phyloP scores from a whole-genome alignment of 1,140 invertebrate genomes.

The Palaemon carinicauda region DNA sequence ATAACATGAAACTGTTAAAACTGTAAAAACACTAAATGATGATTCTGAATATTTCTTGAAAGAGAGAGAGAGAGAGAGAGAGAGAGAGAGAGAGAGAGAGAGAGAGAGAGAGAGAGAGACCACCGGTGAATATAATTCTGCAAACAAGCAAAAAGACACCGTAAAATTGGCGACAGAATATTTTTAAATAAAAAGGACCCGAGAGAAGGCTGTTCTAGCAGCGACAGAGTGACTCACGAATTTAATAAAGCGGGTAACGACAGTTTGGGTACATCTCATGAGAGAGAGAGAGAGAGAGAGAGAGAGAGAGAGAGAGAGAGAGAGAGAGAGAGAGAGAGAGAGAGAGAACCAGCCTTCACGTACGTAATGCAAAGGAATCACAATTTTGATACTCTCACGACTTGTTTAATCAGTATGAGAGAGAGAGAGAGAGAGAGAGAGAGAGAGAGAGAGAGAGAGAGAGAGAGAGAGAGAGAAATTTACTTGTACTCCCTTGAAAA shows the following conservation, averaged over 20 bases:
- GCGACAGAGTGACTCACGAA: not conserved
- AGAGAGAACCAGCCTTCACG: not conserved
- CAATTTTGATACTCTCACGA: too few relatives aligned
- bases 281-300: not conserved
- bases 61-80: not conserved
- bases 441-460: too few relatives aligned
- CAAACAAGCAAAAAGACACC: not conserved
- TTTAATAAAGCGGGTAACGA: too few relatives aligned
- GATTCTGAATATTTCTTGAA: too few relatives aligned
- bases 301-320: not conserved
- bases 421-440: too few relatives aligned
- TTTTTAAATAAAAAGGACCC: not conserved
- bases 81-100: not conserved
- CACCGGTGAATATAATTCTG: not conserved
- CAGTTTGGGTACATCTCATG: not conserved
- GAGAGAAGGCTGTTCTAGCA: not conserved
- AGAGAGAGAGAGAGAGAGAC: not conserved
- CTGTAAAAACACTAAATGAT: too few relatives aligned
- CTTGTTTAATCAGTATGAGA: too few relatives aligned
- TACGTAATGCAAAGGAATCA: too few relatives aligned
- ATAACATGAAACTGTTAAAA: too few relatives aligned
- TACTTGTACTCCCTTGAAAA: too few relatives aligned
- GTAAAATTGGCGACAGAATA: not conserved
- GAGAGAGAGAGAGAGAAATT: too few relatives aligned
- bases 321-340: not conserved